Evolutionary conservation across 2,113 vertebrate species (phyloP).

Genomic region (Acinonyx jubatus): DNA sequence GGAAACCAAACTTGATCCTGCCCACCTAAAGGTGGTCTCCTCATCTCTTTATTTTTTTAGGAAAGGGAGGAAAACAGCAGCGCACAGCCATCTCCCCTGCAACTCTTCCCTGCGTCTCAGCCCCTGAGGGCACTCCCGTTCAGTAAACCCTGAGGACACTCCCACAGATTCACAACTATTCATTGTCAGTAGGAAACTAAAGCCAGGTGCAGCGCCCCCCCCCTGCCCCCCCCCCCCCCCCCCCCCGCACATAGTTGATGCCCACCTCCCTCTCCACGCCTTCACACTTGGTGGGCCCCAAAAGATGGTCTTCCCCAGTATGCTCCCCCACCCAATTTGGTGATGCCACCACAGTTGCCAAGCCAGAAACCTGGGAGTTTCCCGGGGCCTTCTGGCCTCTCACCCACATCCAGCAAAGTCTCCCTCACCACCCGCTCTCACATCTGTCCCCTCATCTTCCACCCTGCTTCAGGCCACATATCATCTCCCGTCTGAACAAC

Average conservation of each 20-base stretch:
- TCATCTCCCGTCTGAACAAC: background rate
- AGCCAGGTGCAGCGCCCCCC: background rate
- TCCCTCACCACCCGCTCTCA: background rate
- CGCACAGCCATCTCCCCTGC: background rate
- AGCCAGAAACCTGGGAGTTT: background rate
- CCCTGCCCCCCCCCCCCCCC: background rate
- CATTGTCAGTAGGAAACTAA: background rate
- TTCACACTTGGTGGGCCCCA: background rate
- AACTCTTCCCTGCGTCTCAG: background rate
- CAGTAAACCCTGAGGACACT: background rate
- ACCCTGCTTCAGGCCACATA: background rate
- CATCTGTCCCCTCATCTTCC: background rate
- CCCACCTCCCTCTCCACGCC: background rate
- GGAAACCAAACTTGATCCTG: background rate
- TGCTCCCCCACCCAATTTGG: background rate
- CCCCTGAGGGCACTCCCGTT: background rate
- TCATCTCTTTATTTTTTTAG: background rate
- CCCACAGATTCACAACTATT: background rate
- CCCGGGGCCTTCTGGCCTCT: background rate
- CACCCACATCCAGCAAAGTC: background rate
- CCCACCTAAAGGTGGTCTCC: background rate
- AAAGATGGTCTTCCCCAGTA: background rate
- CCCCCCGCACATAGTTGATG: background rate
- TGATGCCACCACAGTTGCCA: background rate
- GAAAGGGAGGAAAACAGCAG: background rate